Evolutionary conservation across 2,797 vertebrate genomes (phyloP), one percentile per base, ranked within the genome.

Genomic region (Acomys russatus): DNA sequence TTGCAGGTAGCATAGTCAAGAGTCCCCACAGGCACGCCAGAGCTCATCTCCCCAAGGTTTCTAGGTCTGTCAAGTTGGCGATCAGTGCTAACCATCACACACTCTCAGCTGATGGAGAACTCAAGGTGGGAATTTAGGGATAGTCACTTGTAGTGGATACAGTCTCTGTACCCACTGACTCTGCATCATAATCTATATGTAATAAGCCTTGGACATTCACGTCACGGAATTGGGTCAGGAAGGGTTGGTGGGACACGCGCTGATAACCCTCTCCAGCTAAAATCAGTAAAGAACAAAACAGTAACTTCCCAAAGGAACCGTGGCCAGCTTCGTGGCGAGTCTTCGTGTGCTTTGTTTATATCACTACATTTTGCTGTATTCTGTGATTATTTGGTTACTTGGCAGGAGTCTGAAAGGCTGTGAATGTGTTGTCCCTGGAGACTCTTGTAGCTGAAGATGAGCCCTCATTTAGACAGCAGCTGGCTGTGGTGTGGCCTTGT

Each of bases 401-500:
- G 20, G 68, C 59, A 44, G 70, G 64, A 44, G 28, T 61, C 17
- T 23, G 22, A 17, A 88, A 71, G 64, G 1, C n/a, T 64, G 14
- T 85, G 44, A 78, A 14, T 28, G 11, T 44, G 6, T 70, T 7
- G 66, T 64, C 77, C 44, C 78, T 8, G 15, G n/a, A 49, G 64
- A 78, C 68, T 17, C 38, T 20, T 12, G 35, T 4, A 59, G n/a
- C 17, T 84, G 49, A 28, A 5, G 54, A 59, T 0, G 54, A 59
- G 1, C 5, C 30, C 30, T 82, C 54, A 0, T 38, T 63, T 6
- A 20, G 56, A 71, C 28, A 1, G 33, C 54, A n/a, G n/a, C 33
- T 9, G 35, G n/a, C 8, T 1, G 1, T 23, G 49, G 6, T 2
- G 74, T 25, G 11, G 54, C 35, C 63, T 66, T 2, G 4, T 10